Conservation (phyloP, 2,797 vertebrate genomes). For the Phaenicophaeus curvirostris region DNA sequence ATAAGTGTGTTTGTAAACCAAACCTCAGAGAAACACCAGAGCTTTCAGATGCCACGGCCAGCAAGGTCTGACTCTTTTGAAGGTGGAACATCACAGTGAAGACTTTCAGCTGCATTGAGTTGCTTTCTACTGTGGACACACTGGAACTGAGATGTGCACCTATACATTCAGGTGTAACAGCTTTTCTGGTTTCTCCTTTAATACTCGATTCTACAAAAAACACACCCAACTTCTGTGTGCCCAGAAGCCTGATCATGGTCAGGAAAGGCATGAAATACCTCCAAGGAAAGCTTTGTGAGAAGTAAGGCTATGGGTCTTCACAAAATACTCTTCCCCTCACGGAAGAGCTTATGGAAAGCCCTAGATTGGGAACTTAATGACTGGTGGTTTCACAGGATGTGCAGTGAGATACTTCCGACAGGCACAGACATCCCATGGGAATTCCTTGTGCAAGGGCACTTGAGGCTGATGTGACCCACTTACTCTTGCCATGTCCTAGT, state of each 20-base stretch:
- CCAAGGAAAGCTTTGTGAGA: background rate
- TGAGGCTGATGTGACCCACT: slow-evolving; percentile 36
- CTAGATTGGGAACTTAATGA: background rate
- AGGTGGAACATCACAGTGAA: background rate
- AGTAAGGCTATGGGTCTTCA: background rate
- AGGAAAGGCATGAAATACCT: background rate
- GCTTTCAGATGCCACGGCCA: background rate
- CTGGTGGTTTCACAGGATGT: rapidly evolving
- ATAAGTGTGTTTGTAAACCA: rapidly evolving
- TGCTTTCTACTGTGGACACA: background rate
- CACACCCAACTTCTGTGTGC: rapidly evolving
- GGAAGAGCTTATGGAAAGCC: background rate
- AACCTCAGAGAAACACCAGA: background rate
- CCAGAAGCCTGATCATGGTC: background rate
- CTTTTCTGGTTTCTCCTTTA: background rate
- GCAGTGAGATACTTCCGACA: background rate
- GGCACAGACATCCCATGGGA: background rate
- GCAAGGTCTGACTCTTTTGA: background rate
- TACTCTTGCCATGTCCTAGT: background rate
- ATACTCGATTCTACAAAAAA: background rate
- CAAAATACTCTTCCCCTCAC: background rate
- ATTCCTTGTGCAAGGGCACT: background rate
- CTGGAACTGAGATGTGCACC: background rate
- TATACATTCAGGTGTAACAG: no score
- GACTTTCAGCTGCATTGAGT: background rate